These are phyloP conservation scores for Drosophila mercatorum DNA, from an alignment of 2,888 invertebrate genomes.

Conservation along the genomic window DNA sequence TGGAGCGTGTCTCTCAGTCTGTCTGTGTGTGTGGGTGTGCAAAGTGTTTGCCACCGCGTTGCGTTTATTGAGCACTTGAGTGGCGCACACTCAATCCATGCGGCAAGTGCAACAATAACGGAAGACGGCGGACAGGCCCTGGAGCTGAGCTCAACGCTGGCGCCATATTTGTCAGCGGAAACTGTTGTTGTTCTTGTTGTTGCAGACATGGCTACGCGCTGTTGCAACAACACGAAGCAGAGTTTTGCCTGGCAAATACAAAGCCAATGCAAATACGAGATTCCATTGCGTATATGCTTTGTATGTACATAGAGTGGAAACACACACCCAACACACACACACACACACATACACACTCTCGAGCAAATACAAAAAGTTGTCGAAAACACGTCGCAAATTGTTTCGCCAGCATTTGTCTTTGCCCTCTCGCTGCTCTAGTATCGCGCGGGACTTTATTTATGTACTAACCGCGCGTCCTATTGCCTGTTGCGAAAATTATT, in stretches of 20 bases:
- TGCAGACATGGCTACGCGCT: slow-evolving; percentile 28
- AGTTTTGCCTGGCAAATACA: slow-evolving; percentile 60
- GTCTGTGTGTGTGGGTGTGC: slow-evolving; percentile 15
- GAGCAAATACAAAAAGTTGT: slow-evolving; percentile 31
- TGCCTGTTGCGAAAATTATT: slow-evolving; percentile 65
- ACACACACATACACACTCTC: no score
- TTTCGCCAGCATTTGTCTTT: slow-evolving; percentile 34
- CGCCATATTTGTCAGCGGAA: slow-evolving; percentile 70
- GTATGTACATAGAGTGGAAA: slow-evolving; percentile 20
- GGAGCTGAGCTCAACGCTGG: slow-evolving; percentile 27
- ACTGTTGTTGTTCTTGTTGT: slow-evolving; percentile 34
- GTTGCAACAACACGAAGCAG: slow-evolving; percentile 45
- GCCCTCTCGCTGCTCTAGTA: neutral
- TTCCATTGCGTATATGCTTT: slow-evolving; percentile 54
- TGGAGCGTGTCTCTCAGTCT: neutral
- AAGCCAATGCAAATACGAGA: slow-evolving; percentile 72
- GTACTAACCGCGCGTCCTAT: slow-evolving; percentile 39
- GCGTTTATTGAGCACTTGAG: slow-evolving; percentile 78
- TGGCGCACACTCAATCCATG: slow-evolving; percentile 60
- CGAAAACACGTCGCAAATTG: slow-evolving; percentile 55
- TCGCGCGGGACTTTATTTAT: slow-evolving; percentile 26
- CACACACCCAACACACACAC: slow-evolving; percentile 12
- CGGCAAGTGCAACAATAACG: slow-evolving; percentile 50
- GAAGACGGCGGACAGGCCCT: slow-evolving; percentile 35
- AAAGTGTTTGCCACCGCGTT: slow-evolving; percentile 45